Evolutionary conservation across 2,113 vertebrate species (phyloP), one percentile per base, ranked within the genome.

Genomic region (Guaruba guarouba): DNA sequence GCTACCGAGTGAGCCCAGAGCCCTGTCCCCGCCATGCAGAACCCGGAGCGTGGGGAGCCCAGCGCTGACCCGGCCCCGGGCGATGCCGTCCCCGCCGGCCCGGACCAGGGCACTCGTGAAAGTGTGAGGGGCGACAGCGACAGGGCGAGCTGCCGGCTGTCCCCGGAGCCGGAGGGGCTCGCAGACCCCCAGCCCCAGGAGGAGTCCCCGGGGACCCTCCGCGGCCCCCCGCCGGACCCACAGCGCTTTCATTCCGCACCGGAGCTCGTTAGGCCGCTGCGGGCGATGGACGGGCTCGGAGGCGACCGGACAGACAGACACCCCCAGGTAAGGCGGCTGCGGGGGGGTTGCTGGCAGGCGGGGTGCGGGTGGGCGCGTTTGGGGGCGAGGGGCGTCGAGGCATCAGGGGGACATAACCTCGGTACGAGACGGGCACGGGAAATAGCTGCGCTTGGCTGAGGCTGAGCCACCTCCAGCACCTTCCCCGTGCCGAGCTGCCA

Each of bases 291-390:
- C 2, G 57, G 68, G 12, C 59, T 76, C 10, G 51, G 69, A 49
- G 17, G 51, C 1, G 27, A 84, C 17, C 79, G 68, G 33, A 35
- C 74, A 4, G 95, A 93, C 35, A 41, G 78, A 73, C 4, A 31
- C 13, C 62, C 52, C 51, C 89, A 98, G 98, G 98, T 98, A 97
- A 94, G 97, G 67, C 9, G 13, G 54, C 48, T 78, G 69, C 3
- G 8, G 31, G 52, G 62, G 35, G 63, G 59, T 1, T 1, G 41
- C 6, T 49, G 27, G 67, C 67, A 17, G 29, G 31, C 2, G 33
- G 54, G 57, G 64, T 27, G 82, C 43, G 37, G 63, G 1, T 14
- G n/a, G 13, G 57, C 1, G 37, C 1, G 1, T 44, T 31, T 28
- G 15, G 19, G 8, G 17, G 46, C 20, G 7, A 49, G 28, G 57